Percentiles rank a stretch among this genome's conserved stretches.
These are phyloP conservation scores for Enteromius fasciolatus DNA, from an alignment of 2,797 vertebrate species.

Conservation along the genomic window DNA sequence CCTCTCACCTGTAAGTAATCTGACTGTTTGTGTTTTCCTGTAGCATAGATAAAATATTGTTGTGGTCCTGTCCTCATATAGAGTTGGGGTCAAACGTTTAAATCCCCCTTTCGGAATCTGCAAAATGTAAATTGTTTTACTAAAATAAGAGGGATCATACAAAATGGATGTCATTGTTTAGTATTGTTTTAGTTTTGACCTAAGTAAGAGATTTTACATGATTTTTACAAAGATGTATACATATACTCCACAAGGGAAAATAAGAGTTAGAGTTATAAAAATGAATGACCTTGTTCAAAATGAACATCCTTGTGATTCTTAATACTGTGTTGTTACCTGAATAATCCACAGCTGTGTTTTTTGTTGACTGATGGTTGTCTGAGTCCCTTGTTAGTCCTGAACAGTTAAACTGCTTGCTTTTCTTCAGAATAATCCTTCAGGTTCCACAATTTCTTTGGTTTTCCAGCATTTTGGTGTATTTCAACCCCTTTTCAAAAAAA, in stretches of 20 bases:
- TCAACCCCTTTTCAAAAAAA: not conserved
- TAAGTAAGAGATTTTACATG: not conserved
- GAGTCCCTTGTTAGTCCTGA: not conserved
- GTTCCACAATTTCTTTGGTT: not conserved
- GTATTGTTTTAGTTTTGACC: not conserved
- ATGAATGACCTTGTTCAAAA: not conserved
- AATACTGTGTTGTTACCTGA: not conserved
- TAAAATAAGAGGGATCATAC: not conserved
- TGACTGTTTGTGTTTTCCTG: not conserved
- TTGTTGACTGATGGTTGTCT: not conserved
- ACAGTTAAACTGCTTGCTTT: not conserved
- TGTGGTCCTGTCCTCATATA: not conserved
- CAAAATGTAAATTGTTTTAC: not conserved
- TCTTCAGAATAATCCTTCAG: not conserved
- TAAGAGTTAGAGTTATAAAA: not conserved
- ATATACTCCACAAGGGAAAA: not conserved
- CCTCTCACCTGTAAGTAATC: constrained; percentile 74
- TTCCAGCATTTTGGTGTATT: not conserved
- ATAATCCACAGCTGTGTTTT: not conserved
- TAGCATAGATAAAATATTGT: not conserved
- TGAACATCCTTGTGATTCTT: not conserved
- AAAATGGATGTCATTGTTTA: not conserved
- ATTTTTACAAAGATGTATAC: not conserved
- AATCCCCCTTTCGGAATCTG: not conserved
- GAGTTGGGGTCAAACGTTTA: not conserved